Evolutionary conservation across 2,797 vertebrate species (phyloP), one percentile per base, ranked within the genome.

Genomic region (Rhinogobio ventralis): DNA sequence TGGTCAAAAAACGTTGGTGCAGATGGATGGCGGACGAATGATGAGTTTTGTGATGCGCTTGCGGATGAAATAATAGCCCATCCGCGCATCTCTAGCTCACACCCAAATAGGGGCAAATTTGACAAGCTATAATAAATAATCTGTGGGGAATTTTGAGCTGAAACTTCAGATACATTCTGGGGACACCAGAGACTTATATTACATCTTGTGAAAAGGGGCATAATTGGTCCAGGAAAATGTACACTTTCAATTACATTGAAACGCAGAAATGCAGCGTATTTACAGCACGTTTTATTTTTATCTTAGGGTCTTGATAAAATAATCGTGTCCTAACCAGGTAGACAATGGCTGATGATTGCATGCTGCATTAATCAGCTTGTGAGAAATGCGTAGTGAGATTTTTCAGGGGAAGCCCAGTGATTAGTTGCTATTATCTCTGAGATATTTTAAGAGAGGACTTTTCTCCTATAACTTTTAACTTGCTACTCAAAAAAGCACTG

Each of bases 321-420:
- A n/a, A n/a, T n/a, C n/a, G 69, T 64, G 19, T 73, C 6, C 69
- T 82, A 82, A 25, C 57, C 57, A 75, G 45, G 71, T 66, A 55
- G 55, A 15, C 20, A 51, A 53, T 13, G 30, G 45, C 23, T 39
- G 14, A 83, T 51, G 71, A 82, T 82, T 82, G 19, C 55, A 75
- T 66, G 46, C 45, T 64, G 60, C 57, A 64, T 66, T 83, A 57
- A 75, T 66, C 33, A 83, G 23, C 30, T 20, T 83, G 60, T 42
- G 60, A 75, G 80, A 55, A 69, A 62, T 73, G 57, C 39, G 23
- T 17, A 17, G 39, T 17, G 69, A n/a, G 69, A 45, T 23, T 81
- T 78, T 62, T 78, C 55, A 62, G 53, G 75, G 36, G 39, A 25
- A 62, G 53, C 53, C 39, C 25, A 14, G 36, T 62, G 36, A 64